Conservation (phyloP, 2,888 invertebrate genomes). For the Pheosia tremula region DNA sequence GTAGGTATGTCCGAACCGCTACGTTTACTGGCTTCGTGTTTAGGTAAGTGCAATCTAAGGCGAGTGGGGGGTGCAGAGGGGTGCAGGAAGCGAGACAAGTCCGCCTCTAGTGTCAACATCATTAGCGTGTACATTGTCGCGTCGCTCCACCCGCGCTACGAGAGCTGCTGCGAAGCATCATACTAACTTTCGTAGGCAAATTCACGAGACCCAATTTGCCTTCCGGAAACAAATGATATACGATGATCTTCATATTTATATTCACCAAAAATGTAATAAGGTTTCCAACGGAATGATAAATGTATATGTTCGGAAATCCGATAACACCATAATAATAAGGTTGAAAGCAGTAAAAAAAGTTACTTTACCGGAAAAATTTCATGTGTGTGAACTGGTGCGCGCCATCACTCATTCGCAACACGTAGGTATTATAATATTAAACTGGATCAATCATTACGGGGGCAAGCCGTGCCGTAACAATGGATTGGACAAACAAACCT, state of each 20-base stretch:
- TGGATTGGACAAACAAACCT: slow-evolving; percentile 26
- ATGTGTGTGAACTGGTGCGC: neutral
- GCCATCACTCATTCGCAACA: slow-evolving; percentile 20
- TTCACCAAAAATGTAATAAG: neutral
- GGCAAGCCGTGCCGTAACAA: slow-evolving; percentile 26
- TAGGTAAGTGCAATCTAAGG: slow-evolving; percentile 57
- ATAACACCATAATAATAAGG: neutral
- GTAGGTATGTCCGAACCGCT: slow-evolving; percentile 47
- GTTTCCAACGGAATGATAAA: neutral
- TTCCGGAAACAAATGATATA: neutral
- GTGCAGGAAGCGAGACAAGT: slow-evolving; percentile 43
- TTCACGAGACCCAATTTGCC: slow-evolving; percentile 13
- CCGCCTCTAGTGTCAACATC: slow-evolving; percentile 79
- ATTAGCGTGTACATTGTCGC: slow-evolving; percentile 69
- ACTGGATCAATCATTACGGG: slow-evolving; percentile 36
- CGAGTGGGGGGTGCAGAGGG: slow-evolving; percentile 35
- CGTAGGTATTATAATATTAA: slow-evolving; percentile 20
- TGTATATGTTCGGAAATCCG: neutral
- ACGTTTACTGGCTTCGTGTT: slow-evolving; percentile 51
- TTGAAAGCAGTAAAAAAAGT: neutral
- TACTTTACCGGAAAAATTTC: neutral
- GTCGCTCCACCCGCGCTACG: slow-evolving; percentile 59
- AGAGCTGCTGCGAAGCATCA: slow-evolving; percentile 51
- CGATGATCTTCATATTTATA: neutral
- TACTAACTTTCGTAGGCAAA: slow-evolving; percentile 42